A percentile compares a stretch with the other conserved stretches of the same genome.
Conservation (phyloP, 2,797 vertebrate species). For the Cheracebus regulus region DNA sequence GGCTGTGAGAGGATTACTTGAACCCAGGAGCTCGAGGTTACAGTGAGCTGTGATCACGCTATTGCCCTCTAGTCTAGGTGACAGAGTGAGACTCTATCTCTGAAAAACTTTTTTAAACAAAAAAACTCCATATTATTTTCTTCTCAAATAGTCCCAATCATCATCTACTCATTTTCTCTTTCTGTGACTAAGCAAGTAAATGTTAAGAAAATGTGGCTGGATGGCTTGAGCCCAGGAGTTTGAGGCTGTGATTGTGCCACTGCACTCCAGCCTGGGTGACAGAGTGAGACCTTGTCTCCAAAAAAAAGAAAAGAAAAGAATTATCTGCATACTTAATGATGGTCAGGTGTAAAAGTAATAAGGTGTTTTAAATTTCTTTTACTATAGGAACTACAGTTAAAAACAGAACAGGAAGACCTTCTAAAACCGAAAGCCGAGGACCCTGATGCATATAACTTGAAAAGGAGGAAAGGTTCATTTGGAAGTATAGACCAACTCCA, state of each 20-base stretch:
- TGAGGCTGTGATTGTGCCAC: background rate
- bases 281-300: background rate
- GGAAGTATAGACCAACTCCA: conserved; percentile 80
- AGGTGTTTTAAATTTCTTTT: conserved; percentile 53
- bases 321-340: background rate
- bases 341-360: background rate
- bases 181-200: background rate
- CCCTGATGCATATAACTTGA: conserved; percentile 76
- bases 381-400: conserved; percentile 85
- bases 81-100: background rate
- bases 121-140: background rate
- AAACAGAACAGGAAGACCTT: conserved; percentile 72
- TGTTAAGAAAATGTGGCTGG: background rate
- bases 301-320: background rate
- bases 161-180: background rate
- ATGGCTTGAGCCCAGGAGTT: background rate
- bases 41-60: background rate
- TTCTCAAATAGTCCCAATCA: background rate
- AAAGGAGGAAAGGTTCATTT: conserved; percentile 68
- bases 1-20: background rate
- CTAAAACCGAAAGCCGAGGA: conserved; percentile 83
- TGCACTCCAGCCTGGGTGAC: background rate
- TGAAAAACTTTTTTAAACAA: background rate
- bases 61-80: background rate
- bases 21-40: background rate